Percentiles rank a stretch among this genome's conserved stretches.
Evolutionary conservation across 2,888 invertebrate species (phyloP).

Genomic region (Deladenus siricidicola): DNA sequence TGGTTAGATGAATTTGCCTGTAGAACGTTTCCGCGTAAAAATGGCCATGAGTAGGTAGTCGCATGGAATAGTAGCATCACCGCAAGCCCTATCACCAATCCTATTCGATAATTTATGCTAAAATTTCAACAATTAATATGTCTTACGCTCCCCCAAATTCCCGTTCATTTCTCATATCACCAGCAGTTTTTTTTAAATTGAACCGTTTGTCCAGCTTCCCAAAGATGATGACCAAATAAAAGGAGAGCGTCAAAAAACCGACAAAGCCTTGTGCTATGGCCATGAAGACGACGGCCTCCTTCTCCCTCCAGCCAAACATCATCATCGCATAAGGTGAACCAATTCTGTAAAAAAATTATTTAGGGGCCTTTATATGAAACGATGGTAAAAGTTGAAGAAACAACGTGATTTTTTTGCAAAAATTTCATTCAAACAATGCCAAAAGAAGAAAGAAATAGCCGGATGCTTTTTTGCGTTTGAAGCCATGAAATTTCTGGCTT

Average conservation of each 20-base stretch:
- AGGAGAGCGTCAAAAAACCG: conserved; percentile 47
- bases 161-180: not conserved
- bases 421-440: not conserved
- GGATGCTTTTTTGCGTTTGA: not conserved
- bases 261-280: conserved; percentile 53
- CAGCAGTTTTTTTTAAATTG: not conserved
- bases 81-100: conserved; percentile 28
- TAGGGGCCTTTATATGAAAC: not conserved
- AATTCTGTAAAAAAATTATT: not conserved
- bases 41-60: conserved; percentile 41
- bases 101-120: conserved; percentile 35
- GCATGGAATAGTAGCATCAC: conserved; percentile 33
- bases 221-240: conserved; percentile 52
- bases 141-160: too few species aligned
- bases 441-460: not conserved
- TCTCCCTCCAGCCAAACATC: conserved; percentile 55
- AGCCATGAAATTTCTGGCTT: too few species aligned
- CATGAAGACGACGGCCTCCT: conserved; percentile 52
- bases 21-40: conserved; percentile 22
- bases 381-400: not conserved
- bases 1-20: too few species aligned
- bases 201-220: conserved; percentile 46
- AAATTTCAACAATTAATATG: not conserved
- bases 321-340: conserved; percentile 53
- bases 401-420: not conserved